Evolutionary conservation across 2,797 vertebrate genomes (phyloP).

Genomic region (Melanotaenia nigrans): DNA sequence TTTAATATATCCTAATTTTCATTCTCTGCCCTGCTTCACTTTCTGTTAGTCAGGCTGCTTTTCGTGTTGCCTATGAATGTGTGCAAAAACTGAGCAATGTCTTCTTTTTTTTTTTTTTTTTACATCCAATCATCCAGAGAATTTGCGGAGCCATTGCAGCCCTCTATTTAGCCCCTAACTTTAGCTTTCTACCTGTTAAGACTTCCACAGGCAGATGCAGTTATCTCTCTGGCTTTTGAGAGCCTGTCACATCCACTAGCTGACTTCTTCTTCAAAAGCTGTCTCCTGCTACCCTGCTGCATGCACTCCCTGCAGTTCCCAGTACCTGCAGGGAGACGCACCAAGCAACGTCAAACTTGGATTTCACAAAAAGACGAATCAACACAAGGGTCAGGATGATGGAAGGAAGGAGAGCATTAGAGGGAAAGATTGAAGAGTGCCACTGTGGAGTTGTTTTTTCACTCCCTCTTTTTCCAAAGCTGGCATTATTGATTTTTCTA

Average conservation of each 20-base stretch:
- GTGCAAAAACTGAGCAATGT: conserved; percentile 53
- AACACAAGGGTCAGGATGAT: conserved; percentile 60
- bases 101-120: conserved; percentile 7
- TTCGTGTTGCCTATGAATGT: conserved; percentile 43
- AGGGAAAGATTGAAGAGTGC: conserved; percentile 63
- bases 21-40: conserved; percentile 54
- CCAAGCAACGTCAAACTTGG: conserved; percentile 63
- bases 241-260: conserved; percentile 77
- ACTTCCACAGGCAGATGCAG: conserved; percentile 69
- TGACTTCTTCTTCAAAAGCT: conserved; percentile 70
- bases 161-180: conserved; percentile 12
- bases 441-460: conserved; percentile 54
- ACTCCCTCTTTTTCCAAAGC: conserved; percentile 58
- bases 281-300: conserved; percentile 60
- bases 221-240: conserved; percentile 77
- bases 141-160: conserved; percentile 57
- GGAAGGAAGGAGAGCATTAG: conserved; percentile 51
- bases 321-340: conserved; percentile 66
- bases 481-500: conserved; percentile 73
- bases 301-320: conserved; percentile 62
- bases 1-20: conserved; percentile 71
- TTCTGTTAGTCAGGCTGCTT: conserved; percentile 57
- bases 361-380: conserved; percentile 42
- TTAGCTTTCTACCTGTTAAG: conserved; percentile 69
- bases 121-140: conserved; percentile 68